Conservation (phyloP, 2,888 invertebrate genomes). For the Brachyopa scutellaris region DNA sequence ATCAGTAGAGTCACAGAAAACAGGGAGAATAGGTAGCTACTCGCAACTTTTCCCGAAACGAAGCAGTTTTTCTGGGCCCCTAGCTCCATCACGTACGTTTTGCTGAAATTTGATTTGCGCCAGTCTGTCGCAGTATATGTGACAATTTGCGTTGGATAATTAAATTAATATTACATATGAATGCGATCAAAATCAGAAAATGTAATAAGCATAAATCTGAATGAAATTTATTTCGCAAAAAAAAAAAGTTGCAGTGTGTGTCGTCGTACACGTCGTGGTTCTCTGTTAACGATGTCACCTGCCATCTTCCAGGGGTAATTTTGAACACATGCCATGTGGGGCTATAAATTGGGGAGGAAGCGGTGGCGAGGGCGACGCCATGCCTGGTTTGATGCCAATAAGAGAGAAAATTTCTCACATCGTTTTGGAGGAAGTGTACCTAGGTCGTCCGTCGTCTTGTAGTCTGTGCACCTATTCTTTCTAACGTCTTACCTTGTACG, state of each 20-base stretch:
- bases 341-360: conserved; percentile 43
- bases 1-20: conserved; percentile 13
- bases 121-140: conserved; percentile 18
- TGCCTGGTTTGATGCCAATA: conserved; percentile 20
- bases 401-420: conserved; percentile 32
- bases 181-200: conserved; percentile 57
- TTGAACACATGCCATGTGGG: conserved; percentile 46
- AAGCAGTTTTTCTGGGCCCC: too few relatives aligned
- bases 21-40: neutral
- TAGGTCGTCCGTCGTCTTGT: conserved; percentile 17
- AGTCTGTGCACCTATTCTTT: conserved; percentile 3
- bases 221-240: conserved; percentile 33
- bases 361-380: neutral
- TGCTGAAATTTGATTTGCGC: conserved; percentile 47
- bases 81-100: too few relatives aligned
- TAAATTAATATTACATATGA: conserved; percentile 63
- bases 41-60: conserved; percentile 5
- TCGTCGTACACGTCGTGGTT: conserved; percentile 15
- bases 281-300: conserved; percentile 54
- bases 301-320: conserved; percentile 54
- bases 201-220: conserved; percentile 58
- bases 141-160: conserved; percentile 59
- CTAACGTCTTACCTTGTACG: conserved; percentile 15
- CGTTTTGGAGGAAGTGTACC: conserved; percentile 27
- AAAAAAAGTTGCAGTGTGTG: neutral